Evolutionary conservation across 2,113 vertebrate genomes (phyloP).

Genomic region (Canis aureus): DNA sequence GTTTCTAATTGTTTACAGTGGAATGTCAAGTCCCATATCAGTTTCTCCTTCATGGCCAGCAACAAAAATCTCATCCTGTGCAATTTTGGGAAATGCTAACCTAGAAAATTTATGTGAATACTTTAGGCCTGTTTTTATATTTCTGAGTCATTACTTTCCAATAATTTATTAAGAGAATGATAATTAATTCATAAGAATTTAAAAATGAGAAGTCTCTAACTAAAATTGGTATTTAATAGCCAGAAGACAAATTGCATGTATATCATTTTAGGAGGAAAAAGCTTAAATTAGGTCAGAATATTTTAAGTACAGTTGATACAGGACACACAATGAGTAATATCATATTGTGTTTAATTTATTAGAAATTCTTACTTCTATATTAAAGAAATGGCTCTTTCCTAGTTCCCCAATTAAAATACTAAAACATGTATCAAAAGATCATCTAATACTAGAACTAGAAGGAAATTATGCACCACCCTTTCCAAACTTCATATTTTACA

Average conservation of each 20-base stretch:
- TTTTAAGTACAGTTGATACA: constrained; percentile 18
- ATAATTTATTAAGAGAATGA: constrained; percentile 52
- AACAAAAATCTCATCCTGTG: background rate
- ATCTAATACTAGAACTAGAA: background rate
- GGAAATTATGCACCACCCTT: background rate
- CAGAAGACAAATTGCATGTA: constrained; percentile 50
- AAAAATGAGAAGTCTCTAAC: background rate
- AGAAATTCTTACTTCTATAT: constrained; percentile 9
- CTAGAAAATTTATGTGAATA: background rate
- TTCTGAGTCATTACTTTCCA: constrained; percentile 14
- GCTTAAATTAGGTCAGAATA: constrained; percentile 55
- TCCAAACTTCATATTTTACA: background rate
- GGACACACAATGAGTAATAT: constrained; percentile 11
- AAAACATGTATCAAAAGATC: background rate
- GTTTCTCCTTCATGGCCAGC: background rate
- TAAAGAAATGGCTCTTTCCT: constrained; percentile 10
- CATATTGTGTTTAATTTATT: background rate
- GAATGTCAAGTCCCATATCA: background rate
- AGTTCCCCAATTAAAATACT: constrained; percentile 35
- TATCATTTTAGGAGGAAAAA: constrained; percentile 37
- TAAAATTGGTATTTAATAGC: constrained; percentile 45
- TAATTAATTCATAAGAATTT: constrained; percentile 54
- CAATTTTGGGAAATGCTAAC: constrained; percentile 19
- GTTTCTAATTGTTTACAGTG: background rate
- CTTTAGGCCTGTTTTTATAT: constrained; percentile 15